Conservation (phyloP, 2,888 invertebrate species). For the Aphodius sticticus region DNA sequence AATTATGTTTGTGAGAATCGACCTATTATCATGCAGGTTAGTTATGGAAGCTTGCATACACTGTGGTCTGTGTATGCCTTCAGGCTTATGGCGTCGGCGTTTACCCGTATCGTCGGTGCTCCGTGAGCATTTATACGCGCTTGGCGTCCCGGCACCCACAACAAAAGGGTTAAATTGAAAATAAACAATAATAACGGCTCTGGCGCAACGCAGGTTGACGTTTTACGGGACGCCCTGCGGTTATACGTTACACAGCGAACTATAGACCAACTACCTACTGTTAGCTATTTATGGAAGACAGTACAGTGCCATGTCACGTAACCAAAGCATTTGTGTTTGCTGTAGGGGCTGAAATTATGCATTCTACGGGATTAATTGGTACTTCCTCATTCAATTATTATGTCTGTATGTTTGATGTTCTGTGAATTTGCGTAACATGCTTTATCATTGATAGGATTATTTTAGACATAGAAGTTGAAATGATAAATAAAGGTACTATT, state of each 20-base stretch:
- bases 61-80: neutral
- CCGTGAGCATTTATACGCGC: neutral
- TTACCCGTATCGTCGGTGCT: neutral
- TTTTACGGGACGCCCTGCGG: neutral
- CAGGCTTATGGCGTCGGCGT: neutral
- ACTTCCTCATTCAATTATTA: too few relatives aligned
- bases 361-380: neutral
- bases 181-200: slow-evolving; percentile 29
- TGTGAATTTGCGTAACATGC: too few relatives aligned
- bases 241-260: neutral
- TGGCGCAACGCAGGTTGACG: neutral
- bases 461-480: too few relatives aligned
- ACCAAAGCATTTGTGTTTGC: neutral
- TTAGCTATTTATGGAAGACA: neutral
- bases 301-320: neutral
- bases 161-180: slow-evolving; percentile 33
- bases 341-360: neutral
- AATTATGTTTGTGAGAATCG: neutral
- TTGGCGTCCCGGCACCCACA: slow-evolving; percentile 11
- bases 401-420: too few relatives aligned
- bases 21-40: neutral
- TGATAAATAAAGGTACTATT: too few relatives aligned
- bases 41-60: neutral
- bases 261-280: neutral
- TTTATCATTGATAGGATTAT: too few relatives aligned